Evolutionary conservation across 2,113 vertebrate species (phyloP), one percentile per base, ranked within the genome.

Genomic region (Microcebus tavaratra): DNA sequence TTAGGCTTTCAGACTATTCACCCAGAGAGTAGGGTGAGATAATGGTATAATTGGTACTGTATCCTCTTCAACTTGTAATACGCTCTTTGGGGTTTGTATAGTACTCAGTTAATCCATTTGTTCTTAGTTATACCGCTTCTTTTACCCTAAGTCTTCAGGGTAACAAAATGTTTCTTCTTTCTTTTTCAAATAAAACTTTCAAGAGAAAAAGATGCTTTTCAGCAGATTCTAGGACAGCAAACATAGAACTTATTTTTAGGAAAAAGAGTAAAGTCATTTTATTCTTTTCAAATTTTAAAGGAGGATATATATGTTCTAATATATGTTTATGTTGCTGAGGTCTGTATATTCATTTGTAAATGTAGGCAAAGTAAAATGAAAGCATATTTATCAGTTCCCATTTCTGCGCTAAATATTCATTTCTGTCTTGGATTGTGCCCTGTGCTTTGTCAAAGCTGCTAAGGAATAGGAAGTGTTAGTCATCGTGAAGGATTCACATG

Each of bases 41-140:
- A 98, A 98, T 96, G 93, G 67, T 93, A 90, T 96, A 98, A 97
- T 97, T 97, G 93, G 85, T 92, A 96, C 95, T 63, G 70, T 89
- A 89, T 63, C 73, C 93, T 96, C 97, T 95, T 94, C 97, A 97
- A 88, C 87, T 94, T 87, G n/a, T 75, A 97, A 96, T 96, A 88
- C 53, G 91, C 48, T 94, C 93, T 93, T 93, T 84, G 73, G 75
- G 50, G 89, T 87, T 93, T 93, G 31, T 73, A 42, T 45, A 68
- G 53, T 55, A 50, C 9, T 84, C 80, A 90, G 84, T 48, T 88
- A 84, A 97, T 94, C 93, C n/a, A 50, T 80, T 86, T 94, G 89
- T 78, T 42, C 50, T 65, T 87, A 80, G 80, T 87, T 45, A 90
- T 76, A 89, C 3, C 2, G 25, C 85, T 96, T 84, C 29, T 91